Evolutionary conservation across 1,140 invertebrate species (phyloP).

Genomic region (Lanistes nyassanus): DNA sequence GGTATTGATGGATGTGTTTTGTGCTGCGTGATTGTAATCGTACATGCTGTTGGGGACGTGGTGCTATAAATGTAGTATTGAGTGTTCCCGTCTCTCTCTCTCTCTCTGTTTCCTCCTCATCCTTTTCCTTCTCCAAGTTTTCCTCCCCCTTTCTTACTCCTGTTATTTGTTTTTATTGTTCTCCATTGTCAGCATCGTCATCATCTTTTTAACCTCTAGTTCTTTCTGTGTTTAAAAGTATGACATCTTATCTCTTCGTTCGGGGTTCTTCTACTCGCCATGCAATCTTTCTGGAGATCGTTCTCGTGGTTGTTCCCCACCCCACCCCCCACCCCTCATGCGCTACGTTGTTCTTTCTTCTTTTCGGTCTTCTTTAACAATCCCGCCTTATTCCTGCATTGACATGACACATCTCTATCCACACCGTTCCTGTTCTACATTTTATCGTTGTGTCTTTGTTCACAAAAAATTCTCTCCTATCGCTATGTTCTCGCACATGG

Average conservation of each 20-base stretch:
- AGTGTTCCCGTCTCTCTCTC: not conserved
- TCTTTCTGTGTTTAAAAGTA: too few relatives aligned
- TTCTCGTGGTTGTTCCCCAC: too few relatives aligned
- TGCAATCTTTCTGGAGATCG: too few relatives aligned
- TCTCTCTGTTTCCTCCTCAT: not conserved
- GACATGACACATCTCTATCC: not conserved
- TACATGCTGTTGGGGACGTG: too few relatives aligned
- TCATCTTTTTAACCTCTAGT: too few relatives aligned
- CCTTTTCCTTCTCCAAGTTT: not conserved
- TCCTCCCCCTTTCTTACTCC: not conserved
- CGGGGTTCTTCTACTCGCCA: too few relatives aligned
- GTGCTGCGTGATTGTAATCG: too few relatives aligned
- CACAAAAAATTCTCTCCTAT: conserved; percentile 3
- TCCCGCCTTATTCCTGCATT: not conserved
- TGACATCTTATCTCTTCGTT: too few relatives aligned
- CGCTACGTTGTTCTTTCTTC: not conserved
- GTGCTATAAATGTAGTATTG: not conserved
- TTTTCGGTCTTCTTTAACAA: not conserved
- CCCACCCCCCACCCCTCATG: too few relatives aligned
- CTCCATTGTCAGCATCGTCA: not conserved
- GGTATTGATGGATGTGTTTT: too few relatives aligned
- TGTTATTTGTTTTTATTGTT: not conserved
- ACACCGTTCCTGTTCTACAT: not conserved
- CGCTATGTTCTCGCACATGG: not conserved
- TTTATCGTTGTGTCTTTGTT: not conserved